phyloP scores from a whole-genome alignment of 2,113 vertebrate species.

The Tragulus kanchil region DNA sequence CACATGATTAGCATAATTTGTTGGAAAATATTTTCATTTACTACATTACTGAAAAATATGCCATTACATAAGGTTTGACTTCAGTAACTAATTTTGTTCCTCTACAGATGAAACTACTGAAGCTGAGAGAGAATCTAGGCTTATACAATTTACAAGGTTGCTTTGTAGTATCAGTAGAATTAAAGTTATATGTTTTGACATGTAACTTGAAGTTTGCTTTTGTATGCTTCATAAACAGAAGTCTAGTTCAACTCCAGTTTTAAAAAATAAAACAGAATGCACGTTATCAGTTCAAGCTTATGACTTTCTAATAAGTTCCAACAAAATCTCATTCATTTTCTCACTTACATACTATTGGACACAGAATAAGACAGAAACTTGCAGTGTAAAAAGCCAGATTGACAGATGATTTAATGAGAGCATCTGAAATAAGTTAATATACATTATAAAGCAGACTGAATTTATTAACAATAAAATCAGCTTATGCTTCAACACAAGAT shows the following conservation, averaged over 20 bases:
- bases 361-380: slow-evolving; percentile 3
- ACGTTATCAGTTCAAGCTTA: background rate
- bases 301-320: background rate
- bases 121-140: background rate
- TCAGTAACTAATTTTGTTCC: background rate
- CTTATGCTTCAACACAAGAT: background rate
- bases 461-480: background rate
- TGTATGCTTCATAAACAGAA: background rate
- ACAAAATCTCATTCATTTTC: background rate
- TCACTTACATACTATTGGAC: background rate
- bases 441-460: slow-evolving; percentile 35
- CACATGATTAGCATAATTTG: background rate
- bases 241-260: background rate
- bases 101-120: background rate
- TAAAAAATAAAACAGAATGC: background rate
- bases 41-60: background rate
- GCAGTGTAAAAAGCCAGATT: background rate
- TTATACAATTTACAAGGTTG: background rate
- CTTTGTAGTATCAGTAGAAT: background rate
- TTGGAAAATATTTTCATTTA: background rate
- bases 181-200: background rate
- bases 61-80: background rate
- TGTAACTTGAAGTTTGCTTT: slow-evolving; percentile 5
- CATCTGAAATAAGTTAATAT: background rate
- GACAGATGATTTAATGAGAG: slow-evolving; percentile 5